Percentiles rank a stretch among this genome's conserved stretches.
These are phyloP conservation scores for Acromyrmex echinatior DNA, from an alignment of 1,140 invertebrate species.

Conservation along the genomic window DNA sequence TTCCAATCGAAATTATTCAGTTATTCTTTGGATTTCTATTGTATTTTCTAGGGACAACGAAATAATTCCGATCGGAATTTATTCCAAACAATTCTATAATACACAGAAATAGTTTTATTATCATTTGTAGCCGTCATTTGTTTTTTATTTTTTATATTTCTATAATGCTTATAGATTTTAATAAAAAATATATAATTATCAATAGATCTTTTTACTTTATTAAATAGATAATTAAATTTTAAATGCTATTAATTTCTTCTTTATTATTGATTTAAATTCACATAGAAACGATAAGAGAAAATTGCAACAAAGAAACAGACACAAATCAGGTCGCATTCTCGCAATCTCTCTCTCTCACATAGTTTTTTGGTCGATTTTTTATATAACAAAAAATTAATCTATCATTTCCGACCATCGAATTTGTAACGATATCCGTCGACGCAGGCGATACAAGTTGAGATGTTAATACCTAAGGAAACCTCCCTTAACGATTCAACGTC, in stretches of 20 bases:
- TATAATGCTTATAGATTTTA: not conserved
- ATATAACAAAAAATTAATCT: not conserved
- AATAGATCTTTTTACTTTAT: not conserved
- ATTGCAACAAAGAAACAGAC: not conserved
- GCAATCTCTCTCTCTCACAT: not conserved
- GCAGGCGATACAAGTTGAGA: not conserved
- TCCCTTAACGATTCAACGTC: constrained; percentile 3
- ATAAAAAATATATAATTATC: not conserved
- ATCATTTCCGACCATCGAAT: not conserved
- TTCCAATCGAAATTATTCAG: too few species aligned
- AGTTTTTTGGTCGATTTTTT: not conserved
- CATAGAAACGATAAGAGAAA: not conserved
- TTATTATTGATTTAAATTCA: not conserved
- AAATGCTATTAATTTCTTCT: not conserved
- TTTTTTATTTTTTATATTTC: too few species aligned
- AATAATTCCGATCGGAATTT: too few species aligned
- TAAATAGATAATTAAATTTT: not conserved
- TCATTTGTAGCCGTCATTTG: too few species aligned
- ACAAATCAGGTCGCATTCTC: not conserved
- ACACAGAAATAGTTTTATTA: not conserved
- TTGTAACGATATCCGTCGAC: not conserved
- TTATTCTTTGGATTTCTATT: too few species aligned
- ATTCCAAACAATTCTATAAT: too few species aligned
- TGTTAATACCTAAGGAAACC: not conserved
- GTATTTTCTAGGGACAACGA: too few species aligned